Conservation (phyloP, 2,113 vertebrate species). For the Abramis brama region DNA sequence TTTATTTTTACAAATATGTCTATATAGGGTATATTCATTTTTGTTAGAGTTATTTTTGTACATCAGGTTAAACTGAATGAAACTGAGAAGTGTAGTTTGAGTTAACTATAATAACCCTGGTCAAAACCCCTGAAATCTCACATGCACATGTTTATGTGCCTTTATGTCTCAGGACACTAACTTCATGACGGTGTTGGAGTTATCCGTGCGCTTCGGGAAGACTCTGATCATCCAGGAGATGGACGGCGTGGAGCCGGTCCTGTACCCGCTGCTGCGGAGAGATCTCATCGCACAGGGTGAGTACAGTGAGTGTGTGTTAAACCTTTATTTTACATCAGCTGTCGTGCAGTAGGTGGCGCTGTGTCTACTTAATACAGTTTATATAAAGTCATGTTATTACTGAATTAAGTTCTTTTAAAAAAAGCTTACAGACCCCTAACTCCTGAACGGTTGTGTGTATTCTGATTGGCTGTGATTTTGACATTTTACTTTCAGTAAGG, state of each 20-base stretch:
- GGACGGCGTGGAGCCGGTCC: slow-evolving; percentile 93
- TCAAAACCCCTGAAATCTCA: not conserved
- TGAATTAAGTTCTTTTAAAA: no score
- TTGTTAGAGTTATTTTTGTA: no score
- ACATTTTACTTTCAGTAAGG: not conserved
- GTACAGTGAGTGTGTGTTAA: not conserved
- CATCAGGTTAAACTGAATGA: no score
- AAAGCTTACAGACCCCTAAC: not conserved
- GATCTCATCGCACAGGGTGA: slow-evolving; percentile 94
- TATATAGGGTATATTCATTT: no score
- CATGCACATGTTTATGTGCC: not conserved
- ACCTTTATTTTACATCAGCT: no score
- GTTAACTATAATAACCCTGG: no score
- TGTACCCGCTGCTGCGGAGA: slow-evolving; percentile 89
- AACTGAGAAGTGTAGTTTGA: no score
- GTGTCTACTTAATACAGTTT: no score
- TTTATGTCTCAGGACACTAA: slow-evolving; percentile 81
- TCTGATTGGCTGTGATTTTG: not conserved
- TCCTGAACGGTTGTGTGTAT: not conserved
- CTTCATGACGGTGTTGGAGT: slow-evolving; percentile 90
- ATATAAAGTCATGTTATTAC: no score
- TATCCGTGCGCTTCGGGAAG: slow-evolving; percentile 97
- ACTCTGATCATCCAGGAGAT: slow-evolving; percentile 96
- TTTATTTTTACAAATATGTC: no score
- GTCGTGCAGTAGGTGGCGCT: no score